Evolutionary conservation across 2,888 invertebrate genomes (phyloP), one percentile per base, ranked within the genome.

Genomic region (Cactoblastis cactorum): DNA sequence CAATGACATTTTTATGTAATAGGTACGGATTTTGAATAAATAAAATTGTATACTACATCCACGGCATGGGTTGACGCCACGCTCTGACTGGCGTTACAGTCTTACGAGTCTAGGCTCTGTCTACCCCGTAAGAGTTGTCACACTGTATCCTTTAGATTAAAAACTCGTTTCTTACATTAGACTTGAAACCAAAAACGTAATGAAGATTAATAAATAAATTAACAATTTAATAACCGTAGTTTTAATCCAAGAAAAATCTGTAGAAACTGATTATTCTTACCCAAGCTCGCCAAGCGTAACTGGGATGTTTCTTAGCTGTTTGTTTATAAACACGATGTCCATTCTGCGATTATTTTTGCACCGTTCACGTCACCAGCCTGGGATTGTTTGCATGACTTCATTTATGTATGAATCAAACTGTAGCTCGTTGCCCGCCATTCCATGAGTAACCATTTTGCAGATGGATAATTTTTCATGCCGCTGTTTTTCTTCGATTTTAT

Each of bases 401-500:
- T 69, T 67, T 63, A 61, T 68, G 74, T 72, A 80, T 85, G 84
- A 84, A 80, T 85, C 83, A 80, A 82, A 74, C 68, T 71, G 58
- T 55, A 63, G 58, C 47, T 49, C 39, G 49, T 49, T 39, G 33
- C 49, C 33, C 14, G 33, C 17, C 24, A 38, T 24, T 49, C 11
- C 48, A 61, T 83, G 81, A 83, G 73, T 82, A 81, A 82, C 67
- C 61, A 61, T 48, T 71, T 69, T 63, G 49, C 56, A 53, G 60
- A 66, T 67, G 60, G 55, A 51, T 41, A 52, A 43, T 52, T 52
- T 51, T 49, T n/a, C n/a, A n/a, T n/a, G n/a, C n/a, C n/a, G n/a
- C n/a, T n/a, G n/a, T n/a, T n/a, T n/a, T n/a, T 28, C 28, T 28
- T 28, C 9, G 28, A 28, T 9, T 28, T 28, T 28, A 9, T 28